Evolutionary conservation across 2,797 vertebrate genomes (phyloP).

Genomic region (Lophius americanus): DNA sequence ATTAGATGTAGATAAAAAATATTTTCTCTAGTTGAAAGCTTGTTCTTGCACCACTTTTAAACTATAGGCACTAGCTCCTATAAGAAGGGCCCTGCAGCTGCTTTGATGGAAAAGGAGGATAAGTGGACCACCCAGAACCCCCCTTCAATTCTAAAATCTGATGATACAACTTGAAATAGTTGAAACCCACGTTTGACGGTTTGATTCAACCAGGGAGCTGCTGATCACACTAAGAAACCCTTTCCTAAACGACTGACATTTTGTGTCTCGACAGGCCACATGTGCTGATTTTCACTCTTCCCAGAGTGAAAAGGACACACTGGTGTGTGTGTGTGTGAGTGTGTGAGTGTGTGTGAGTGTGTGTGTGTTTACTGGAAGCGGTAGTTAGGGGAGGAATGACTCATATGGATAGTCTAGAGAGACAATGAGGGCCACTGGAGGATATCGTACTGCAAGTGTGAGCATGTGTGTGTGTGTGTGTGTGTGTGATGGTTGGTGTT

Average conservation of each 20-base stretch:
- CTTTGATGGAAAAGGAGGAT: no score
- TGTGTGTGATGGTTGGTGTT: slow-evolving; percentile 35
- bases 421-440: slow-evolving; percentile 57
- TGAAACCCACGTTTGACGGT: background rate
- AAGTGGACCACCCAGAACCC: no score
- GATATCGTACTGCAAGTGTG: slow-evolving; percentile 40
- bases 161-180: background rate
- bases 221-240: background rate
- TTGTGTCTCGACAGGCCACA: slow-evolving; percentile 18
- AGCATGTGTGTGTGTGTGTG: slow-evolving; percentile 12
- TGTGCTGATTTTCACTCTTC: slow-evolving; percentile 39
- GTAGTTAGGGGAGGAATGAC: slow-evolving; percentile 51
- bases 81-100: no score
- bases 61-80: no score
- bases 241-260: slow-evolving; percentile 19
- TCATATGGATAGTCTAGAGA: slow-evolving; percentile 61
- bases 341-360: background rate
- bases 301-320: slow-evolving; percentile 41
- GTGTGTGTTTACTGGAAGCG: slow-evolving; percentile 47
- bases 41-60: no score
- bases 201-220: background rate
- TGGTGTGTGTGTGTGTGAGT: background rate
- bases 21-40: no score
- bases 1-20: no score
- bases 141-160: no score